Base-by-base conservation (phyloP, 2,797 vertebrate genomes). In the Dermochelys coriacea region DNA sequence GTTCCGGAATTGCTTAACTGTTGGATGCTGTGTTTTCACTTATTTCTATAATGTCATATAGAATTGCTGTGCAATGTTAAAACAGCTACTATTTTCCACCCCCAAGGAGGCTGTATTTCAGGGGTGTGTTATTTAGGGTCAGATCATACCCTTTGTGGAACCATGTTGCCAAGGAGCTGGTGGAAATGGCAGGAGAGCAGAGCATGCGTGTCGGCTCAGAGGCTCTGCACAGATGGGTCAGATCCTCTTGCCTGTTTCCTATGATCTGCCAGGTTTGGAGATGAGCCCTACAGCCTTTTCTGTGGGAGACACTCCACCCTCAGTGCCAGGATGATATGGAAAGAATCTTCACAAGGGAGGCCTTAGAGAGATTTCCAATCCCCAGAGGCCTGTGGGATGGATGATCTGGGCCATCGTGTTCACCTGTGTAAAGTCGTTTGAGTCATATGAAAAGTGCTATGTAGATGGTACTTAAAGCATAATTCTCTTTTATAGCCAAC, bases 151-250 rank as follows among this genome's bases (percentile, higher is more conserved):
- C 15, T 5, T 21, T 31, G 57, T 19, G 2, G 64, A 71, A 78
- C 61, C 78, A 80, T 31, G 5, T 50, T 50, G 80, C 68, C 29
- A 59, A 29, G 59, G 23, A 68, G 31, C 71, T 45, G 88, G n/a
- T 68, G 84, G 31, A 23, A 5, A 4, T 74, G 19, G 12, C 57
- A 5, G 49, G 37, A 55, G 19, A 4, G 6, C 23, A 29, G 25
- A 81, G 15, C 80, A 68, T 41, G 3, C 8, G 18, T 10, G 31
- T 11, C 8, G n/a, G 41, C 34, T 78, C 6, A 21, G 74, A 1
- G 50, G 41, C 29, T 82, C 4, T 50, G 47, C 11, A 54, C 31
- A 18, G 0, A 5, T 5, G 3, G 19, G 0, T 45, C 74, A 16
- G 41, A 77, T 29, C 41, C 12, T 77, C 37, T 47, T 77, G 12